Conservation (phyloP, 1,140 invertebrate genomes). For the Zelostemma sp. region DNA sequence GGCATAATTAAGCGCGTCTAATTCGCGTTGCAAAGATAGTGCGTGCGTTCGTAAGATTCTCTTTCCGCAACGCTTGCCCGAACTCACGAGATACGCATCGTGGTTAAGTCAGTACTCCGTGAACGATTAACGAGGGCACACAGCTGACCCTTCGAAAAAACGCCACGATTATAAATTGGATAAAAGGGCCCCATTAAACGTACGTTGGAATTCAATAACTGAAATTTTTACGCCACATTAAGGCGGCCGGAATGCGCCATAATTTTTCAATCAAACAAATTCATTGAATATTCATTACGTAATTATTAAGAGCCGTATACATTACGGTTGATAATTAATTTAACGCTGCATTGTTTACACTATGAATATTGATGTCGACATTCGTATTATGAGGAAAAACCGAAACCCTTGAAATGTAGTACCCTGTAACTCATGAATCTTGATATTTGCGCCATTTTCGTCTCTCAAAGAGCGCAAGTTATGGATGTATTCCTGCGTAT, state of each 20-base stretch:
- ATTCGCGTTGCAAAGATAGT: slow-evolving; percentile 48
- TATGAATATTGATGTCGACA: slow-evolving; percentile 15
- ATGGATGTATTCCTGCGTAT: slow-evolving; percentile 48
- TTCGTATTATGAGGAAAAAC: slow-evolving; percentile 23
- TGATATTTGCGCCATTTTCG: slow-evolving; percentile 43
- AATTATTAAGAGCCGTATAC: not conserved
- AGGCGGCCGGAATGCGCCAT: too few relatives aligned
- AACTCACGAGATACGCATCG: slow-evolving; percentile 56
- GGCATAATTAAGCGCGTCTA: slow-evolving; percentile 56
- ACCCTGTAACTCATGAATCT: slow-evolving; percentile 25
- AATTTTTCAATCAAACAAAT: not conserved
- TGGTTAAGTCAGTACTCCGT: slow-evolving; percentile 47
- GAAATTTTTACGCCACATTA: not conserved
- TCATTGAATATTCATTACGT: not conserved
- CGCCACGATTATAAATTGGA: slow-evolving; percentile 25
- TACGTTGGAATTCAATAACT: not conserved
- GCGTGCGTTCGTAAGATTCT: slow-evolving; percentile 41
- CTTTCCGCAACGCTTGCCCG: slow-evolving; percentile 42
- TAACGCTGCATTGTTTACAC: not conserved
- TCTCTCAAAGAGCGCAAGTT: slow-evolving; percentile 41
- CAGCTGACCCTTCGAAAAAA: slow-evolving; percentile 33
- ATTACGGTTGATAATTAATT: not conserved
- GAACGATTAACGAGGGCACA: slow-evolving; percentile 61
- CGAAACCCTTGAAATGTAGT: slow-evolving; percentile 18
- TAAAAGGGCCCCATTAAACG: not conserved